These are phyloP conservation scores for Sarcoramphus papa DNA, from an alignment of 2,797 vertebrate genomes.

Conservation along the genomic window DNA sequence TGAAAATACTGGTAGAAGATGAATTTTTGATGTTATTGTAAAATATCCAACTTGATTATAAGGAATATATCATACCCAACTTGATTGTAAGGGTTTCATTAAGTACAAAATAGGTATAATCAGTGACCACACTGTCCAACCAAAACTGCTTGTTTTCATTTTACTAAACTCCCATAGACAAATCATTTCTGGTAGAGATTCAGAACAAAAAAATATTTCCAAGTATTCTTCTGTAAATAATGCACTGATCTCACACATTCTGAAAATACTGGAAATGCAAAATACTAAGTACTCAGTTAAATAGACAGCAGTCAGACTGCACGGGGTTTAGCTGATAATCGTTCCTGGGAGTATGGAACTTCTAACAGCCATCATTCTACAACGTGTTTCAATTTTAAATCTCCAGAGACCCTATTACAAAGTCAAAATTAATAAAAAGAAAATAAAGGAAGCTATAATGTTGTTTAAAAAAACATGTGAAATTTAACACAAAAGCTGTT, in stretches of 20 bases:
- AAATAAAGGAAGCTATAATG: conserved; percentile 50
- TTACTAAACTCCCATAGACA: background rate
- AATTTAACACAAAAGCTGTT: conserved; percentile 58
- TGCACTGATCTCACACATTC: background rate
- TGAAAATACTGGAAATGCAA: background rate
- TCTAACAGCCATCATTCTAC: conserved; percentile 10
- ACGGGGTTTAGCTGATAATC: background rate
- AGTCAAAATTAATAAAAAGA: conserved; percentile 63
- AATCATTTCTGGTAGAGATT: background rate
- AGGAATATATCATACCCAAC: background rate
- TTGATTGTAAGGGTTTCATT: background rate
- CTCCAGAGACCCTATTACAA: conserved; percentile 44
- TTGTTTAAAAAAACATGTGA: conserved; percentile 57
- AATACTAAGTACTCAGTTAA: background rate
- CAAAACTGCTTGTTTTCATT: background rate
- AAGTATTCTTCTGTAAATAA: background rate
- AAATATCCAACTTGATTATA: background rate
- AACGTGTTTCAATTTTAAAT: conserved; percentile 35
- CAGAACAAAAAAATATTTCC: background rate
- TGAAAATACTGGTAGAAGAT: background rate
- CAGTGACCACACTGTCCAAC: background rate
- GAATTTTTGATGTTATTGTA: background rate
- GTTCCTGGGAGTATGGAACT: background rate
- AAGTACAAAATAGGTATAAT: background rate
- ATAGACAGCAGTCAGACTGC: background rate